Conservation (phyloP, 2,113 vertebrate species). For the Cyprinodon tularosa region DNA sequence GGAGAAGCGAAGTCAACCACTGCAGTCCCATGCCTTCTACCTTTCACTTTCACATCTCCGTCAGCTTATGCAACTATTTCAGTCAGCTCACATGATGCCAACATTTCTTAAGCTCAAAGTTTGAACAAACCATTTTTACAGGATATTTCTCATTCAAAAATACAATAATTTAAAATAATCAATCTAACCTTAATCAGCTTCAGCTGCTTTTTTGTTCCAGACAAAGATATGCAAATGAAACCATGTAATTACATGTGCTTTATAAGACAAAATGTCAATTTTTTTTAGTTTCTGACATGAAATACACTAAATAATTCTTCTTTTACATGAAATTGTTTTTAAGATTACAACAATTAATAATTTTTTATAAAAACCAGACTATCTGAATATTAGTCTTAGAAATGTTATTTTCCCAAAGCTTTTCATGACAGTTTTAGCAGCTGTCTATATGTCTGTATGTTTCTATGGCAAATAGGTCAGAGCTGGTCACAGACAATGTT, state of each 20-base stretch:
- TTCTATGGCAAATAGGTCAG: neutral
- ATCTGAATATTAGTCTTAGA: neutral
- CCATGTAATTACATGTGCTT: neutral
- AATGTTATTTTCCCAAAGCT: neutral
- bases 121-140: neutral
- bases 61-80: neutral
- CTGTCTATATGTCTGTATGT: neutral
- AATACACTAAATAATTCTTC: neutral
- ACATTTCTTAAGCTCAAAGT: neutral
- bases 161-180: neutral
- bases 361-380: neutral
- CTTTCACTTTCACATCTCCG: neutral
- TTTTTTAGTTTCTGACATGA: neutral
- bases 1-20: neutral
- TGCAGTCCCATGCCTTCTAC: neutral
- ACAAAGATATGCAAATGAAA: neutral
- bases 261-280: neutral
- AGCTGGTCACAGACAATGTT: neutral
- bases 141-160: neutral
- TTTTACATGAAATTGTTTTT: neutral
- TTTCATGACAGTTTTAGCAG: too few species aligned
- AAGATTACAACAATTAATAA: neutral
- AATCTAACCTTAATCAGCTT: neutral
- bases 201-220: neutral
- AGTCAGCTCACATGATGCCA: neutral